Conservation (phyloP, 2,888 invertebrate genomes). For the Kuschelorhynchus macadamiae region DNA sequence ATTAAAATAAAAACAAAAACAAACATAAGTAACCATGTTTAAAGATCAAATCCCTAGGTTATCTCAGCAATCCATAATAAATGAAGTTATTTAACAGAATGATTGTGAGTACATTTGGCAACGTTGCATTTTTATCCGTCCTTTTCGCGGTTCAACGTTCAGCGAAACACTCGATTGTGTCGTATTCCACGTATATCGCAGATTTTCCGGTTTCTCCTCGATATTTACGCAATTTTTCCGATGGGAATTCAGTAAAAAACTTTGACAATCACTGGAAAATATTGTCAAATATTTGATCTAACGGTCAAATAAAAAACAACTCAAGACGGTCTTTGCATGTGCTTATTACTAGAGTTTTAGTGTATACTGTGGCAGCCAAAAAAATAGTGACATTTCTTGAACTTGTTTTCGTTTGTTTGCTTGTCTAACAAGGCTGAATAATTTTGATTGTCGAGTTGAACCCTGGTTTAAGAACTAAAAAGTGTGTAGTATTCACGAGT, state of each 20-base stretch:
- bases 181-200: conserved; percentile 13
- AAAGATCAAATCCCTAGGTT: too few species aligned
- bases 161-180: conserved; percentile 31
- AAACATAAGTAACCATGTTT: too few species aligned
- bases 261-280: neutral
- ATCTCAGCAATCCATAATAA: too few species aligned
- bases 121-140: conserved; percentile 26
- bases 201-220: conserved; percentile 33
- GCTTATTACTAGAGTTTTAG: too few species aligned
- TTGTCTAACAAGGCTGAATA: neutral
- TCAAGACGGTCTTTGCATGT: too few species aligned
- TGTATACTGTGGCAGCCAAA: neutral
- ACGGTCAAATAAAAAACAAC: too few species aligned
- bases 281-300: too few species aligned
- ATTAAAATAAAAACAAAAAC: too few species aligned
- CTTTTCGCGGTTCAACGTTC: conserved; percentile 43
- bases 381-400: conserved; percentile 5
- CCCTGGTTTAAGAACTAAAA: too few species aligned
- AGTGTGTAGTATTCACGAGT: too few species aligned
- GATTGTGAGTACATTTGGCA: conserved; percentile 8
- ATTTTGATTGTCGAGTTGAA: neutral
- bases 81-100: conserved; percentile 7
- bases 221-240: conserved; percentile 25
- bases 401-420: conserved; percentile 4
- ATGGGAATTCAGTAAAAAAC: neutral